Evolutionary conservation across 2,113 vertebrate genomes (phyloP).

Genomic region (Cheirogaleus medius): DNA sequence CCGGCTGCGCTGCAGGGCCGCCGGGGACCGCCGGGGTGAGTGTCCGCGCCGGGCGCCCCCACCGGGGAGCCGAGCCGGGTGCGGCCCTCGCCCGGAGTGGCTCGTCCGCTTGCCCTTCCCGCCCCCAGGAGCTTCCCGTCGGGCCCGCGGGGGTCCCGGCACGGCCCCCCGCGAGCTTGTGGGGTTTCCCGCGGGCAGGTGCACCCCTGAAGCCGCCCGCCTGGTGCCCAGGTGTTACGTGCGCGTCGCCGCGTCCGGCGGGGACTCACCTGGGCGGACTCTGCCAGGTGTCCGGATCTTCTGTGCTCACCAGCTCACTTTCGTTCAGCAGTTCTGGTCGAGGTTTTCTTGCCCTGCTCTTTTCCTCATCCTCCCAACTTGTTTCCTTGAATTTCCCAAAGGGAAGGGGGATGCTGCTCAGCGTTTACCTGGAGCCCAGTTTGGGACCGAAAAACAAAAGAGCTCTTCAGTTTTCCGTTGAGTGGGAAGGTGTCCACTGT

Average conservation of each 20-base stretch:
- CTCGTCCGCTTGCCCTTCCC: neutral
- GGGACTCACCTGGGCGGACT: neutral
- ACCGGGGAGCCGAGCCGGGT: neutral
- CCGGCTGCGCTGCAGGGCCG: slow-evolving; percentile 76
- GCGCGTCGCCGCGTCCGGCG: neutral
- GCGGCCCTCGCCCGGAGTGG: neutral
- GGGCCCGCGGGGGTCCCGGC: neutral
- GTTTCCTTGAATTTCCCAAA: neutral
- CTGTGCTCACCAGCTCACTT: neutral
- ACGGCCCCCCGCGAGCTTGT: neutral
- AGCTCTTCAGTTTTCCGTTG: neutral
- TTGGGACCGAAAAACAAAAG: neutral
- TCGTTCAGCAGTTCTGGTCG: neutral
- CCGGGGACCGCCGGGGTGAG: slow-evolving; percentile 83
- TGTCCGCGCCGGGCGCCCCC: slow-evolving; percentile 2
- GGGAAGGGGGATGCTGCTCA: neutral
- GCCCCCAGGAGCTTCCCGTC: accelerated
- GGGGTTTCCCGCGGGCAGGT: neutral
- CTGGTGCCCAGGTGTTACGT: neutral
- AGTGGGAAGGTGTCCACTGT: neutral
- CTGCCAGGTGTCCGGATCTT: neutral
- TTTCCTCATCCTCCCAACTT: neutral
- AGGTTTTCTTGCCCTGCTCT: neutral
- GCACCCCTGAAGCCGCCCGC: accelerated
- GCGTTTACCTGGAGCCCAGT: neutral